phyloP scores from a whole-genome alignment of 2,113 vertebrate genomes.

The Pelodiscus sinensis region DNA sequence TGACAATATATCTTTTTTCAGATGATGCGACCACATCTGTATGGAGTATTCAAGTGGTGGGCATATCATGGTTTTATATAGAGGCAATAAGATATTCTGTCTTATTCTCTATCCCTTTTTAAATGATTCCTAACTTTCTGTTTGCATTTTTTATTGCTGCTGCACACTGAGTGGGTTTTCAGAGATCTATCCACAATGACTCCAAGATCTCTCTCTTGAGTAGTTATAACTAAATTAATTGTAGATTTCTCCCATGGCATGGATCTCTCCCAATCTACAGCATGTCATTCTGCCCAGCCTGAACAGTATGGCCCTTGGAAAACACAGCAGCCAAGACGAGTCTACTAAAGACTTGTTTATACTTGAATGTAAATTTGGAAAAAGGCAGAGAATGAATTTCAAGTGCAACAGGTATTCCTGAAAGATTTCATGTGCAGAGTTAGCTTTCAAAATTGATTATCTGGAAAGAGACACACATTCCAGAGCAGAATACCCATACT shows the following conservation, averaged over 20 bases:
- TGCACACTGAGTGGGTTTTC: too few species aligned
- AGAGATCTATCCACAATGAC: too few species aligned
- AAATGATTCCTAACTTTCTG: too few species aligned
- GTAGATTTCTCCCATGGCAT: not conserved
- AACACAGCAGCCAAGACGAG: not conserved
- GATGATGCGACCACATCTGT: too few species aligned
- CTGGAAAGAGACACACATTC: not conserved
- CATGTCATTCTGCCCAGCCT: rapidly evolving
- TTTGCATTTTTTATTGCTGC: too few species aligned
- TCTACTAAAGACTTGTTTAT: not conserved
- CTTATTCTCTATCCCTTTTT: too few species aligned
- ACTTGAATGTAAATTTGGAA: not conserved
- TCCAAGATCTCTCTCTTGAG: too few species aligned
- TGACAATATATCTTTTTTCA: too few species aligned
- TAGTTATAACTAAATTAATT: too few species aligned
- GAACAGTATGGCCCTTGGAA: not conserved
- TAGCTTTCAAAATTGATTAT: not conserved
- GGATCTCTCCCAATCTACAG: not conserved
- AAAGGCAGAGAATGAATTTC: not conserved
- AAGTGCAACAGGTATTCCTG: not conserved
- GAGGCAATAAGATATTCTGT: too few species aligned
- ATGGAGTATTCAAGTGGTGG: too few species aligned
- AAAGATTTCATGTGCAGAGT: not conserved
- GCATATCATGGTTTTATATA: too few species aligned
- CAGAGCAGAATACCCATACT: not conserved